phyloP scores from a whole-genome alignment of 2,797 vertebrate species.

The Enteromius thamalakanensis region DNA sequence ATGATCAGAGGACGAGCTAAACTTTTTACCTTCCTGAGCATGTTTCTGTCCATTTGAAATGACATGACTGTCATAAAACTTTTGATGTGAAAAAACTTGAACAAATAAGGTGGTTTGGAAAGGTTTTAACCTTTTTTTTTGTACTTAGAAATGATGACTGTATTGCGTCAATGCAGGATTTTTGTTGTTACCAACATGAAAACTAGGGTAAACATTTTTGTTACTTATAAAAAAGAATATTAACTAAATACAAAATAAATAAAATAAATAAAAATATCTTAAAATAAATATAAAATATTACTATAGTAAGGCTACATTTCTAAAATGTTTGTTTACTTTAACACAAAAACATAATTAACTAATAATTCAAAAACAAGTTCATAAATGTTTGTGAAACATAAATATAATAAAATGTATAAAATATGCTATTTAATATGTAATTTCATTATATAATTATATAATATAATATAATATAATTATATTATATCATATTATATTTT shows the following conservation, averaged over 20 bases:
- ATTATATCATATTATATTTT: no score
- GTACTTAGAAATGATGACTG: not conserved
- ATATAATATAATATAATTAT: no score
- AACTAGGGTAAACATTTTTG: not conserved
- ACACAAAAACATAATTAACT: not conserved
- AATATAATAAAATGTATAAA: not conserved
- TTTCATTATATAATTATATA: no score
- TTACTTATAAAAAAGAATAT: not conserved
- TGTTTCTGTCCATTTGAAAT: conserved; percentile 24
- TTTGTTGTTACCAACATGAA: not conserved
- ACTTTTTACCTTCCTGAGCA: conserved; percentile 17
- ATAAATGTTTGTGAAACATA: no score
- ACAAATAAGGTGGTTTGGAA: not conserved
- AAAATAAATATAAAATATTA: no score
- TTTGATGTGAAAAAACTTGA: not conserved
- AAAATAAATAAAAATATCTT: not conserved
- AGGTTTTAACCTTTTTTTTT: not conserved
- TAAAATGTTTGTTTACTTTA: not conserved
- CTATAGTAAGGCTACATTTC: not conserved
- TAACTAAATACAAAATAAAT: not conserved
- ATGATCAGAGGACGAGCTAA: conserved; percentile 25
- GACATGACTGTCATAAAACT: not conserved
- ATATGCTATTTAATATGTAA: no score
- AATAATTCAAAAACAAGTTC: not conserved
- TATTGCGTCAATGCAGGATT: not conserved